Percentiles rank a stretch among this genome's conserved stretches.
Conservation (phyloP, 35 echinoderm and acorn worm genomes). For the Acanthaster planci region DNA sequence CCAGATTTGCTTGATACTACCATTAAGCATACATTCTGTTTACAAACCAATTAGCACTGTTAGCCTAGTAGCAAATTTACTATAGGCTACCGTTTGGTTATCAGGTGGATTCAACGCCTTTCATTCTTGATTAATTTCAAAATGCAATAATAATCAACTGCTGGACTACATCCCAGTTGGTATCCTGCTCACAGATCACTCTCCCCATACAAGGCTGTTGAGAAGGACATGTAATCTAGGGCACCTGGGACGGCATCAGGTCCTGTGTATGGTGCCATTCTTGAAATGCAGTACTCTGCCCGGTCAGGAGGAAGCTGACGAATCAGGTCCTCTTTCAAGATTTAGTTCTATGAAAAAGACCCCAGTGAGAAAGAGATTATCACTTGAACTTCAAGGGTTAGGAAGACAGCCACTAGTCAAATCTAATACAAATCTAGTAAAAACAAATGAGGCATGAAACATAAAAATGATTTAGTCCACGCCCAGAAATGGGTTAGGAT, state of each 20-base stretch:
- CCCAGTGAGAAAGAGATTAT: too few species aligned
- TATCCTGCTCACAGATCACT: constrained; percentile 72
- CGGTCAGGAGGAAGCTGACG: constrained; percentile 90
- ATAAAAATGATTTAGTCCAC: too few species aligned
- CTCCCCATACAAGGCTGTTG: constrained; percentile 90
- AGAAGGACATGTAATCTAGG: constrained; percentile 98
- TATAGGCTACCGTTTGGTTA: background rate
- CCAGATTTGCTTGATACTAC: too few species aligned
- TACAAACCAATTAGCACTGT: constrained; percentile 8
- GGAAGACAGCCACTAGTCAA: too few species aligned
- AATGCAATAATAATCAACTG: background rate
- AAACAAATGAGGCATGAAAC: too few species aligned
- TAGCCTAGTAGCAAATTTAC: background rate
- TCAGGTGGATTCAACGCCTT: constrained; percentile 8
- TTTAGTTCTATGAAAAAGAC: constrained; percentile 63
- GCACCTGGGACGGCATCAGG: constrained; percentile 81
- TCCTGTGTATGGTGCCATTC: constrained; percentile 84
- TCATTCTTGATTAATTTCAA: background rate
- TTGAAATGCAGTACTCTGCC: constrained; percentile 94
- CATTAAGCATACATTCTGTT: too few species aligned
- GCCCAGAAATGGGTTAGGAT: too few species aligned
- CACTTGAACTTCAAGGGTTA: too few species aligned
- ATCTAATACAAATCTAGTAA: too few species aligned
- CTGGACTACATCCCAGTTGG: background rate
- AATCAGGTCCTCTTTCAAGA: constrained; percentile 79